Evolutionary conservation across 1,140 invertebrate genomes (phyloP), one percentile per base, ranked within the genome.

Genomic region (Protaetia brevitarsis): DNA sequence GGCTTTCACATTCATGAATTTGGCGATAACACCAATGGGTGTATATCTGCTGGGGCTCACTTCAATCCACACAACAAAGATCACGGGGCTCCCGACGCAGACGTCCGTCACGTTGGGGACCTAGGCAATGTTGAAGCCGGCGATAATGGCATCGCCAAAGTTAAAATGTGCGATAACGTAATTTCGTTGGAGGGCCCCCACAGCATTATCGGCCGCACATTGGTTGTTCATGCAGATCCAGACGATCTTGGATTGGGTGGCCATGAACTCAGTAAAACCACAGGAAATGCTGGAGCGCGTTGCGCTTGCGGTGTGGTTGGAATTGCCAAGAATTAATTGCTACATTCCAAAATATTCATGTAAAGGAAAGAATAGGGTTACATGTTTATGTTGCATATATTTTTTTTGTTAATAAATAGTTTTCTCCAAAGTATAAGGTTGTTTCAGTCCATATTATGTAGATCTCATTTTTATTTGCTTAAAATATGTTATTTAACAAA

Each of bases 1-100:
- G 96, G 97, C 28, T 99, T 99, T 82, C 97, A 99, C 78, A 87
- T 99, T 61, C 97, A 99, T 77, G 91, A 98, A 82, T 97, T 95
- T 78, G 97, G 97, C 1, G 96, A 99, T 77, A 93, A 94, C 69
- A 96, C 95, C 31, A 96, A 98, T 78, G 95, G 96, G 0, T 99
- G 97, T 79, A 94, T 88, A 2, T 96, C 93, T 59, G 95, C 97
- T 16, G 97, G 96, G 0, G 83, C 94, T 0, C 97, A 99, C 81
- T 99, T 95, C 81, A 99, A 99, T 82, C 97, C 96, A 0, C 71
- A 81, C 56, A 85, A 86, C 64, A 90, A 90, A 72, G 89, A 89
- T 1, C 97, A n/a, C 78, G 96, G 94, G 6, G 92, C 84, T 10
- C 96, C 95, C 6, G 76, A 76, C 23, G 87, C 92, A 68, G 76